A percentile compares a stretch with the other conserved stretches of the same genome.
Evolutionary conservation across 1,140 invertebrate species (phyloP).

Genomic region (Hetaerina americana): DNA sequence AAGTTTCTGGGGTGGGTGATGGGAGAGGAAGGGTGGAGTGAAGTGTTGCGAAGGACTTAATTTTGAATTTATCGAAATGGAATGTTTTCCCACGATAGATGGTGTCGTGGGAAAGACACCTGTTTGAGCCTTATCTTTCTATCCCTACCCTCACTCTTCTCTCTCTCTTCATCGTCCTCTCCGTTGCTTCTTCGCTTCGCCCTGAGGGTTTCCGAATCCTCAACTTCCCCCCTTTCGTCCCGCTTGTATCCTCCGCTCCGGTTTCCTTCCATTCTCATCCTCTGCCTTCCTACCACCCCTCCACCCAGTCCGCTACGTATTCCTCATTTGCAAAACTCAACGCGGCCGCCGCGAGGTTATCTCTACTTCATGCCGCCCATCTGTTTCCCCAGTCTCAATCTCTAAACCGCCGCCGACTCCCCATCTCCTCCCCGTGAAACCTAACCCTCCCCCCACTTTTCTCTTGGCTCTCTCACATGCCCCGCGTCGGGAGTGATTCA

Average conservation of each 20-base stretch:
- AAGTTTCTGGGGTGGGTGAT: too few species aligned
- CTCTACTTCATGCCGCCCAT: too few species aligned
- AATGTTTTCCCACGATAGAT: neutral
- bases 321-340: too few species aligned
- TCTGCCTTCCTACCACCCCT: too few species aligned
- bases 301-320: too few species aligned
- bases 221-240: conserved; percentile 9
- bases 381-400: too few species aligned
- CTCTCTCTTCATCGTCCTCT: conserved; percentile 5
- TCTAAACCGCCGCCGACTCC: too few species aligned
- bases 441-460: too few species aligned
- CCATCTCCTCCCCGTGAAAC: too few species aligned
- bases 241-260: conserved; percentile 11
- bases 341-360: too few species aligned
- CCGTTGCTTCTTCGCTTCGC: conserved; percentile 11
- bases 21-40: neutral
- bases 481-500: too few species aligned
- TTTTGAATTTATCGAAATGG: neutral
- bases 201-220: conserved; percentile 7
- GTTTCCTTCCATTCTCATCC: conserved; percentile 11
- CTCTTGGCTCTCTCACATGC: too few species aligned
- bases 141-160: conserved; percentile 2
- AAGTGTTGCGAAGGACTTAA: neutral
- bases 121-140: conserved; percentile 9
- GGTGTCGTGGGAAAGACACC: neutral